A percentile compares a stretch with the other conserved stretches of the same genome.
Evolutionary conservation across 2,888 invertebrate species (phyloP).

Genomic region (Malthinus flaveolus): DNA sequence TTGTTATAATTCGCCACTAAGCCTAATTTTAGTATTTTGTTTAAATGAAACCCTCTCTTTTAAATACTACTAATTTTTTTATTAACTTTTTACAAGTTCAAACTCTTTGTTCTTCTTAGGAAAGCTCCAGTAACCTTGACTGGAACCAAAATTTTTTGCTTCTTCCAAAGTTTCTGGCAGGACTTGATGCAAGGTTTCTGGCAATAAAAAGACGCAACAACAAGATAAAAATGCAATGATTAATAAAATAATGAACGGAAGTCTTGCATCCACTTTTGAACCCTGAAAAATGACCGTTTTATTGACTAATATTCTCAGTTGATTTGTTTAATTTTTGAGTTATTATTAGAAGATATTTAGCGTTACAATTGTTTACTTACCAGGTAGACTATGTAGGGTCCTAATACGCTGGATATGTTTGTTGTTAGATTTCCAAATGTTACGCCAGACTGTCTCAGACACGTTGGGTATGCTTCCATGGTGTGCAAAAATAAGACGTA

Average conservation of each 20-base stretch:
- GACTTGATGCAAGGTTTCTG: slow-evolving; percentile 66
- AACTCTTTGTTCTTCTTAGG: slow-evolving; percentile 4
- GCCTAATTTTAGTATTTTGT: no score
- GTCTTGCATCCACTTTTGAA: slow-evolving; percentile 53
- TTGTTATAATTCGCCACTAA: no score
- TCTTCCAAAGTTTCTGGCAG: slow-evolving; percentile 68
- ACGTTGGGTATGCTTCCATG: slow-evolving; percentile 70
- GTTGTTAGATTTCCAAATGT: slow-evolving; percentile 62
- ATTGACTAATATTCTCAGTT: no score
- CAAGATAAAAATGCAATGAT: slow-evolving; percentile 55
- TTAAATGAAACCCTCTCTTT: no score
- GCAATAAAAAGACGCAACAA: slow-evolving; percentile 58
- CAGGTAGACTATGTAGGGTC: slow-evolving; percentile 64
- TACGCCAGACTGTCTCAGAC: slow-evolving; percentile 66
- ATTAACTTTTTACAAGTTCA: not conserved
- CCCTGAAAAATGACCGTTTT: slow-evolving; percentile 47
- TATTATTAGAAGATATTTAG: no score
- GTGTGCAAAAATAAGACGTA: slow-evolving; percentile 64
- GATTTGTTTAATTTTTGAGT: no score
- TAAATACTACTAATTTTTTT: no score
- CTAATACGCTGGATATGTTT: slow-evolving; percentile 60
- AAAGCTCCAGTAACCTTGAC: slow-evolving; percentile 21
- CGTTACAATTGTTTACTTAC: slow-evolving; percentile 49
- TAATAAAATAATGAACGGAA: slow-evolving; percentile 52
- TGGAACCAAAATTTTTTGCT: slow-evolving; percentile 59